Percentiles rank a stretch among this genome's conserved stretches.
These are phyloP conservation scores for human DNA, from an alignment of 2,113 vertebrate species.

Conservation along the genomic window DNA sequence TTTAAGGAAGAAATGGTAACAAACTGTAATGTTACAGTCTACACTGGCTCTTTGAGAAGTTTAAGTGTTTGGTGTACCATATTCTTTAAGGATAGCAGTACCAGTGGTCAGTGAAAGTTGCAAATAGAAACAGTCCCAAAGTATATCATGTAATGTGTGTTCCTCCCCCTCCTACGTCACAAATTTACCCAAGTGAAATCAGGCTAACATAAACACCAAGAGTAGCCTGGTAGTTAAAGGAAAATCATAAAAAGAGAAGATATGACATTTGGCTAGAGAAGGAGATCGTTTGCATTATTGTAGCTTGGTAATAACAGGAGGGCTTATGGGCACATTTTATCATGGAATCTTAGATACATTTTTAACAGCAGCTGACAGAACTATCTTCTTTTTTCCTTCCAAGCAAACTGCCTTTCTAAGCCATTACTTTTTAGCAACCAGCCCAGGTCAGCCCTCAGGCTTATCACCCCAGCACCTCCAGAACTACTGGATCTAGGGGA, in stretches of 20 bases:
- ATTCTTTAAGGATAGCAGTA: background rate
- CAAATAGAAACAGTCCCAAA: background rate
- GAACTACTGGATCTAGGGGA: background rate
- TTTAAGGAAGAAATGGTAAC: conserved; percentile 13
- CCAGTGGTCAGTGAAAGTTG: background rate
- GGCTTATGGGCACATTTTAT: background rate
- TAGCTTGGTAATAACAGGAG: background rate
- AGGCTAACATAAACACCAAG: background rate
- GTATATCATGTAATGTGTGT: rapidly evolving
- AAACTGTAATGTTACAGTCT: background rate
- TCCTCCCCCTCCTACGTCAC: background rate
- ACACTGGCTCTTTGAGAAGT: background rate
- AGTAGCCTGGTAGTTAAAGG: background rate
- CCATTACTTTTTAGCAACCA: background rate
- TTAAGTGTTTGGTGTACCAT: background rate
- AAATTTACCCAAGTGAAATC: background rate
- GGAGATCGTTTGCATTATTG: background rate
- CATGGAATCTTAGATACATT: background rate
- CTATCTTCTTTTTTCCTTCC: background rate
- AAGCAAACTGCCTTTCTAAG: background rate
- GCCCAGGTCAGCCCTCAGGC: background rate
- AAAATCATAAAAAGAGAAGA: background rate
- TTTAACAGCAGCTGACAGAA: background rate
- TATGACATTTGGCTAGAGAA: background rate
- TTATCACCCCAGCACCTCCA: background rate